Evolutionary conservation across 2,888 invertebrate species (phyloP).

Genomic region (Ennomos erosarius): DNA sequence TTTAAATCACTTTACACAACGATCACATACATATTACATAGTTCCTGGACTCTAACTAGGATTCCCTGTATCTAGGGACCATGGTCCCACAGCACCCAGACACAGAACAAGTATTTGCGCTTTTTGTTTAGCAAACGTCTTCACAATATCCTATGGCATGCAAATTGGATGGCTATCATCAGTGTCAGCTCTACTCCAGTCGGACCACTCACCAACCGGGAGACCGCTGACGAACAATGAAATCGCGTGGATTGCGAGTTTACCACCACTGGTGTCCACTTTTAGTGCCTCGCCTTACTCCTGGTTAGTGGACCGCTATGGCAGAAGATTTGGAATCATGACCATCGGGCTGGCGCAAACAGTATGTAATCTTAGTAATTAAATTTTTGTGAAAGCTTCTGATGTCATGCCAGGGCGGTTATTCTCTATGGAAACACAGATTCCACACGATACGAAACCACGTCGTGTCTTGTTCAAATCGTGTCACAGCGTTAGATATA

Average conservation of each 20-base stretch:
- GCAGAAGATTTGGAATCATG: slow-evolving; percentile 71
- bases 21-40: too few species aligned
- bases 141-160: slow-evolving; percentile 69
- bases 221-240: slow-evolving; percentile 60
- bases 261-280: slow-evolving; percentile 68
- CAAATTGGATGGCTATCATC: slow-evolving; percentile 78
- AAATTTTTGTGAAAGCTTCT: too few species aligned
- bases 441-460: too few species aligned
- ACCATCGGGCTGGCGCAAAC: slow-evolving; percentile 72
- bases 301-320: slow-evolving; percentile 64
- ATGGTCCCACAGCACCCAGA: too few species aligned
- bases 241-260: slow-evolving; percentile 74
- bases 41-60: too few species aligned
- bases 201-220: slow-evolving; percentile 60
- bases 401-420: too few species aligned
- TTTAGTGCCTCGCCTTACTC: slow-evolving; percentile 67
- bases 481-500: too few species aligned
- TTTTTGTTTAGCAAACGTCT: slow-evolving; percentile 71
- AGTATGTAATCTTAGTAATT: slow-evolving; percentile 52
- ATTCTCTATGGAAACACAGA: too few species aligned
- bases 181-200: slow-evolving; percentile 63
- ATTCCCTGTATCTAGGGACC: too few species aligned
- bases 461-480: too few species aligned
- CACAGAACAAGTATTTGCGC: too few species aligned
- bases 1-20: too few species aligned